Base-by-base conservation (phyloP, 2,888 invertebrate species). In the Phyllotreta striolata region DNA sequence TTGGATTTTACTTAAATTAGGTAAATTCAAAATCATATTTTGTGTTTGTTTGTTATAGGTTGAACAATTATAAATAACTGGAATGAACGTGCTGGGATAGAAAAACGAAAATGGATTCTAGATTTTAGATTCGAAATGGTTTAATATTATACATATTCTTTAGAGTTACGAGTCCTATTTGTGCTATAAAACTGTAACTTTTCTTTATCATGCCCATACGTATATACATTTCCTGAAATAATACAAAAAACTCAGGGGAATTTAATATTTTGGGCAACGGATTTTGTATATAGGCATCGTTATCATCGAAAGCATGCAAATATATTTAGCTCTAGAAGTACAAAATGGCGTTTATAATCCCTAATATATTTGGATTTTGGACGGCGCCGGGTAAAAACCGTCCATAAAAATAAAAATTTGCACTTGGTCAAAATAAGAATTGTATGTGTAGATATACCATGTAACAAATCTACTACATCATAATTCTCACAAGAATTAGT, bases 281-380 rank as follows among this genome's bases (percentile, higher is more conserved):
- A 38, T 52, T 52, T 35, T 12, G 10, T 14, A 56, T 65, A 65
- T 60, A 67, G 64, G 60, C 63, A 63, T 37, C 59, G 63, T 67
- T 67, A 67, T 67, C 67, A 60, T 60, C 51, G 52, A 38, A 35
- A 49, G 62, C 66, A 68, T 68, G 63, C 67, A 66, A 63, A 66
- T 66, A 58, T 64, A 59, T 64, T 58, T 63, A 55, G 24, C 66
- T 55, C 63, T 40, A 59, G 63, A 62, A 63, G 49, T 59, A 62
- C 55, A 55, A 62, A 66, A 59, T 55, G 59, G 54, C 65, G 37
- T 56, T 64, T 63, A 68, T 64, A 66, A 66, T 63, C 61, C 58
- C 24, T 65, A 58, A 67, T 67, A 63, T 65, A 67, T 65, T 47
- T 35, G 40, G 52, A 59, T 56, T 63, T 64, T 57, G 55, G 63